Base-by-base conservation (phyloP, 2,113 vertebrate genomes). In the Osmerus eperlanus region DNA sequence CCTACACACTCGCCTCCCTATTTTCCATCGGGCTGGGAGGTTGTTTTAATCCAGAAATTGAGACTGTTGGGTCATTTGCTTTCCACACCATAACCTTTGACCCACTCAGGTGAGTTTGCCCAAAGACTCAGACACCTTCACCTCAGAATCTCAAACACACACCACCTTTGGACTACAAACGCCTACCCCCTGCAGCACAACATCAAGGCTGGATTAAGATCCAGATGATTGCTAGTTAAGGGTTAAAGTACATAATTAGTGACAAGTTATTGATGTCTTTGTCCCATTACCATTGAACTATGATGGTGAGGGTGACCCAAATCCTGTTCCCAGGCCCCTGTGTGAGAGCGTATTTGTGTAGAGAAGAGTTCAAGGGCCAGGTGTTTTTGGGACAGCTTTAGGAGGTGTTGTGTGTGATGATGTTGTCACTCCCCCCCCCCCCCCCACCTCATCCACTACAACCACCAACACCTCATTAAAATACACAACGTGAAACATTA, bases 41-140 rank as follows among this genome's bases (percentile, higher is more conserved):
- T 65, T 64, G 62, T 79, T 78, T 81, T 79, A 29, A 32, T 8
- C 70, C 23, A 25, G 66, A 56, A 54, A 5, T 14, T 28, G 47
- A 41, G 53, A 25, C 55, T 2, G 71, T 18, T 54, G 32, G 59
- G 53, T 60, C 29, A 61, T 80, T 70, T 76, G 55, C 19, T 73
- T 77, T 63, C 67, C 69, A 61, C 71, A 47, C 4, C 7, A 13
- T 67, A 66, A 52, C 65, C 74, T 84, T 81, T 84, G 75, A 82
- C 83, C 79, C 63, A 28, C 52, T 12, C 56, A 75, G 72, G 65
- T 79, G 64, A 78, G 64, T 62, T 64, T 29, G 56, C 9, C 41
- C 28, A 47, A 67, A 59, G 41, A 11, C 55, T 75, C 55, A 15
- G 21, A 59, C 18, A 21, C 41, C 32, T 67, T 47, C 25, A 54